phyloP scores from a whole-genome alignment of 2,113 vertebrate genomes.

The Oenanthe oenanthe region DNA sequence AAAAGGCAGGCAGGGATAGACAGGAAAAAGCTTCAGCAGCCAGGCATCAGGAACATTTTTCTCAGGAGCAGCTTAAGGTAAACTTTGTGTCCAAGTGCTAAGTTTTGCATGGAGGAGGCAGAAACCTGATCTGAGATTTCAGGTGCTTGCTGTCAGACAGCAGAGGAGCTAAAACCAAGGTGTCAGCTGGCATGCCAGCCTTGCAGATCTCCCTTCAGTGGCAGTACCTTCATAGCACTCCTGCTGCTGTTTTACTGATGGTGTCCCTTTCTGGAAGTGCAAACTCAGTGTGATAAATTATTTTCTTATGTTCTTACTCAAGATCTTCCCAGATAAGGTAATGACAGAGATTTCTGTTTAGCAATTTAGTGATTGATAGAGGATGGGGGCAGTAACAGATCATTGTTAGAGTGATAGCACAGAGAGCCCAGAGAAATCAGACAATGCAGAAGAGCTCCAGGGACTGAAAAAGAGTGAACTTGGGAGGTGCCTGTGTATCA shows the following conservation, averaged over 20 bases:
- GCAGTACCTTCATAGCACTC: background rate
- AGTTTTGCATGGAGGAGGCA: background rate
- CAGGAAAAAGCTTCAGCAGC: background rate
- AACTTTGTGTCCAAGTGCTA: background rate
- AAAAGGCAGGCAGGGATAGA: background rate
- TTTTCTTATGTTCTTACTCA: background rate
- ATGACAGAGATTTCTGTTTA: background rate
- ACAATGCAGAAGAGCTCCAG: background rate
- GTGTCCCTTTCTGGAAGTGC: background rate
- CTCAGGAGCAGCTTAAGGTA: background rate
- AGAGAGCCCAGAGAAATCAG: background rate
- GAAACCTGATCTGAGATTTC: background rate
- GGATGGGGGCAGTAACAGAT: background rate
- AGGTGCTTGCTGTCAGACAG: background rate
- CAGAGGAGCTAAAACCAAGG: background rate
- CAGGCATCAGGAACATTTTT: background rate
- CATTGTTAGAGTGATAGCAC: background rate
- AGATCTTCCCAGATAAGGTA: background rate
- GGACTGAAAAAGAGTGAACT: background rate
- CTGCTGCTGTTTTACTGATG: background rate
- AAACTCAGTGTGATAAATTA: background rate
- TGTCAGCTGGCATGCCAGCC: background rate
- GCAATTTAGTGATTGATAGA: background rate
- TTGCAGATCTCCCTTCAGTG: background rate
- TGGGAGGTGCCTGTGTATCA: background rate